These are phyloP conservation scores for Drosophila lacteicornis DNA, from an alignment of 1,140 invertebrate genomes.

Conservation along the genomic window DNA sequence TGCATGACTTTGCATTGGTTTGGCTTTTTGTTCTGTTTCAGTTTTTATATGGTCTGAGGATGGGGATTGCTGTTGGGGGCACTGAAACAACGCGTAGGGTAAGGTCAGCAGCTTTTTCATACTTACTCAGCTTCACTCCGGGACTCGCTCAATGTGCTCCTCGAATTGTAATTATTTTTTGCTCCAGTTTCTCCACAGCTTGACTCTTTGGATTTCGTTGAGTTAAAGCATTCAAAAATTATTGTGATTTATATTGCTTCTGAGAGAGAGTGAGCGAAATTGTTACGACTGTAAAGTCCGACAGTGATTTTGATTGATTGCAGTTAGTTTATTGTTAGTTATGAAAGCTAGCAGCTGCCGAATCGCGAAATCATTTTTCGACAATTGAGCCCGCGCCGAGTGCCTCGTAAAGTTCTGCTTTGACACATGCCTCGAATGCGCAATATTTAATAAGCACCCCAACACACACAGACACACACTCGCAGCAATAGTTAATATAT, in stretches of 20 bases:
- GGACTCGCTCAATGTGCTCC: conserved; percentile 12
- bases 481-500: conserved; percentile 31
- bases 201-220: conserved; percentile 24
- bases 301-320: conserved; percentile 36
- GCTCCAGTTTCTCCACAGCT: conserved; percentile 19
- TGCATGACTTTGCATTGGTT: conserved; percentile 62
- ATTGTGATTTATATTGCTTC: conserved; percentile 68
- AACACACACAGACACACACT: not conserved
- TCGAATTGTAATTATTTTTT: conserved; percentile 43
- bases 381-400: conserved; percentile 32
- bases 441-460: conserved; percentile 76
- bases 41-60: conserved; percentile 24
- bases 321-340: conserved; percentile 39
- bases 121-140: conserved; percentile 36
- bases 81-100: conserved; percentile 19
- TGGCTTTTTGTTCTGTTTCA: conserved; percentile 20
- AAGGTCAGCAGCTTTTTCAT: conserved; percentile 28
- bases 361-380: conserved; percentile 65
- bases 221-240: conserved; percentile 50
- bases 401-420: conserved; percentile 59
- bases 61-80: not conserved
- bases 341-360: conserved; percentile 45
- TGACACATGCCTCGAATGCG: conserved; percentile 68
- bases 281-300: conserved; percentile 46
- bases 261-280: conserved; percentile 13